phyloP scores from a whole-genome alignment of 2,888 invertebrate genomes.

The Synergus itoensis region DNA sequence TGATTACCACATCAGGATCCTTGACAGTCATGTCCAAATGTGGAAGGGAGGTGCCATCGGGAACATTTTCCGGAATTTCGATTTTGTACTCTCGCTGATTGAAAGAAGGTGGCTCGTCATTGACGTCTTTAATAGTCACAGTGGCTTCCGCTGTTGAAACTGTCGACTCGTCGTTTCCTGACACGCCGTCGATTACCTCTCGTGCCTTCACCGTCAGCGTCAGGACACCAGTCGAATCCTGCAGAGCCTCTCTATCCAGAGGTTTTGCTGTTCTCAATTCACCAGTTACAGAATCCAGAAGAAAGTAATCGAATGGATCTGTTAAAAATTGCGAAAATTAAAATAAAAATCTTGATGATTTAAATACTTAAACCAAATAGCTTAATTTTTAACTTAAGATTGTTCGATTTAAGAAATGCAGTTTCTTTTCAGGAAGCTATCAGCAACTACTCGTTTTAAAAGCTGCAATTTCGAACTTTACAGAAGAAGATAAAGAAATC shows the following conservation, averaged over 20 bases:
- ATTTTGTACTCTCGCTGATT: slow-evolving; percentile 90
- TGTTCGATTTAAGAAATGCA: not conserved
- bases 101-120: slow-evolving; percentile 92
- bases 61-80: slow-evolving; percentile 90
- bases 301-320: slow-evolving; percentile 94
- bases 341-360: slow-evolving; percentile 1
- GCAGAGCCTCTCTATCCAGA: slow-evolving; percentile 90
- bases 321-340: slow-evolving; percentile 44
- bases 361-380: not conserved
- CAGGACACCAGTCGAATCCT: slow-evolving; percentile 88
- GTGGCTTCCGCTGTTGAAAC: slow-evolving; percentile 87
- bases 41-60: slow-evolving; percentile 89
- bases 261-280: slow-evolving; percentile 91
- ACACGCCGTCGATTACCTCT: slow-evolving; percentile 87
- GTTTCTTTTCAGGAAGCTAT: not conserved
- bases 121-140: slow-evolving; percentile 92
- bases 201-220: slow-evolving; percentile 89
- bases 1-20: slow-evolving; percentile 90
- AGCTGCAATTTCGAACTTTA: slow-evolving; percentile 32
- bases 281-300: slow-evolving; percentile 88
- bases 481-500: slow-evolving; percentile 39
- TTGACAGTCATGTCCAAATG: slow-evolving; percentile 91
- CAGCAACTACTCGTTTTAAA: slow-evolving; percentile 41
- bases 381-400: not conserved
- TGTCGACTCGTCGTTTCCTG: slow-evolving; percentile 84